Evolutionary conservation across 2,113 vertebrate species (phyloP).

Genomic region (Varanus salvator): DNA sequence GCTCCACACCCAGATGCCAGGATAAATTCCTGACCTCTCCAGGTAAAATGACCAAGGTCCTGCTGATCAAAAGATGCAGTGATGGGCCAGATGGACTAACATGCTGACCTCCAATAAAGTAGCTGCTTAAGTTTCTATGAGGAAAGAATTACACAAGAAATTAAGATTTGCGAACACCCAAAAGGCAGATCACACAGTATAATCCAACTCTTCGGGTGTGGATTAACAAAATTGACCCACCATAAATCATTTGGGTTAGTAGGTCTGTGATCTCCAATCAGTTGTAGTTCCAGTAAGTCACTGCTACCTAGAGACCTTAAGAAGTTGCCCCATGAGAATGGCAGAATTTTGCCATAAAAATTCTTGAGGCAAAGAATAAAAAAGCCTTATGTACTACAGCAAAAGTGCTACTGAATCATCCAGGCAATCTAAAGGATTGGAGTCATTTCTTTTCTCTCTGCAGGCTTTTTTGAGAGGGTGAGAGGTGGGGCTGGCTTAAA

Average conservation of each 20-base stretch:
- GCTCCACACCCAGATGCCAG: not conserved
- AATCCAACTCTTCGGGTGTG: constrained; percentile 66
- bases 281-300: constrained; percentile 73
- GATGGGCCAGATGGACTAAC: no score
- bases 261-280: constrained; percentile 70
- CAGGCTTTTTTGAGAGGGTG: not conserved
- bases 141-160: not conserved
- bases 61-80: not conserved
- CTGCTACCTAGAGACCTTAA: constrained; percentile 63
- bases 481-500: not conserved
- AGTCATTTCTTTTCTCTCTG: constrained; percentile 8
- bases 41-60: not conserved
- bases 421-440: constrained; percentile 39
- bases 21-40: not conserved
- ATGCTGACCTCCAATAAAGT: not conserved
- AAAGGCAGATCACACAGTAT: constrained; percentile 57
- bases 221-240: constrained; percentile 58
- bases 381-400: constrained; percentile 49
- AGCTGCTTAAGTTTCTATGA: not conserved
- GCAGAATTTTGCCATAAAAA: constrained; percentile 7
- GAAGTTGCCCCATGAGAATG: constrained; percentile 41
- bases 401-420: constrained; percentile 43
- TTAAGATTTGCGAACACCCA: constrained; percentile 49
- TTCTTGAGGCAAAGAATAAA: not conserved
- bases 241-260: constrained; percentile 67